phyloP scores from a whole-genome alignment of 1,140 invertebrate species.

The Chironomus striatipennis region DNA sequence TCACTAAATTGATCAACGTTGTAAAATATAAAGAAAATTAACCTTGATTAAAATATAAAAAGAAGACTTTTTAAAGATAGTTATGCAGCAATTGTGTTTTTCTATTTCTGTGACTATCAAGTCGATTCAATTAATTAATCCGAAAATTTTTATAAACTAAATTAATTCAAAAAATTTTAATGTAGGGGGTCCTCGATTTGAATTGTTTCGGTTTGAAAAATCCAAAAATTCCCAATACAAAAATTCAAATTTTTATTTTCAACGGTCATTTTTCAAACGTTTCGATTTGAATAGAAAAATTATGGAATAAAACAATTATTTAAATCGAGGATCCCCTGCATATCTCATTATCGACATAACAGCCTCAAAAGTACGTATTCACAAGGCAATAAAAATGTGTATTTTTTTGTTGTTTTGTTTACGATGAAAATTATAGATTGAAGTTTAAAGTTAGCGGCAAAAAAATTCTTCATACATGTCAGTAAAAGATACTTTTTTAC shows the following conservation, averaged over 20 bases:
- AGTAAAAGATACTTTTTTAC: background rate
- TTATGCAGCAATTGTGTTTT: constrained; percentile 4
- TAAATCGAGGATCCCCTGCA: too few species aligned
- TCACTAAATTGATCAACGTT: background rate
- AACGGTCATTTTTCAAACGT: too few species aligned
- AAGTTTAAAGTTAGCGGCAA: background rate
- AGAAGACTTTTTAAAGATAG: background rate
- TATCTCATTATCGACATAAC: background rate
- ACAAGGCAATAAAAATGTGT: constrained; percentile 23
- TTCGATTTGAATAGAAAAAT: too few species aligned
- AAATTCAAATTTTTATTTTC: too few species aligned
- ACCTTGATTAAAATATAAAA: background rate
- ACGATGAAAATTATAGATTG: background rate
- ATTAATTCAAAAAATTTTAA: too few species aligned
- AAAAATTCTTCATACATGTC: background rate
- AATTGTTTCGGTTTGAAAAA: too few species aligned
- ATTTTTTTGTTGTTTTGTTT: background rate
- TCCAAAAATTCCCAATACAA: too few species aligned
- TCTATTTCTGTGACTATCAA: background rate
- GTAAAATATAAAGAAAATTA: background rate
- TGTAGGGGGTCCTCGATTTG: too few species aligned
- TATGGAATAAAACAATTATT: too few species aligned
- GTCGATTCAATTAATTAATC: background rate
- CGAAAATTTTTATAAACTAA: too few species aligned
- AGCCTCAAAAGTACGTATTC: constrained; percentile 7